Conservation (phyloP, 2,888 invertebrate species). For the Pteria penguin region DNA sequence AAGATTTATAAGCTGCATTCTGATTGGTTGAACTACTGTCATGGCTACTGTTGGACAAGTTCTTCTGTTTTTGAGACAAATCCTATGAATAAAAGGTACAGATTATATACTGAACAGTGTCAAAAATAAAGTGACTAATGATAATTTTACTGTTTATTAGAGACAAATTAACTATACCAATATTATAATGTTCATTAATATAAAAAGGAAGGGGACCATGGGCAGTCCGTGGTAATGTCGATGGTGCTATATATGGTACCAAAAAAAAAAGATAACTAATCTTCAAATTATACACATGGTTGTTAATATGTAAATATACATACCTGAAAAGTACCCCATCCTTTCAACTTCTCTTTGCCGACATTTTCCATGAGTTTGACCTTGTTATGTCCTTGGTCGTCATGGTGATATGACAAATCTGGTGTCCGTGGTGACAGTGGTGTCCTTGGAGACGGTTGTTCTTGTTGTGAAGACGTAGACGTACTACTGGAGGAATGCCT, state of each 20-base stretch:
- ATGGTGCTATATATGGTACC: conserved; percentile 44
- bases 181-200: background rate
- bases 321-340: conserved; percentile 50
- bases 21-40: conserved; percentile 8
- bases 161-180: background rate
- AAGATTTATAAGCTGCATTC: conserved; percentile 26
- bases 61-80: conserved; percentile 30
- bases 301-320: background rate
- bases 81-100: conserved; percentile 15
- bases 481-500: conserved; percentile 36
- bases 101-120: background rate
- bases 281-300: background rate
- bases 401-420: conserved; percentile 1
- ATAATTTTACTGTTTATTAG: background rate
- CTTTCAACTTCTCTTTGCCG: conserved; percentile 47
- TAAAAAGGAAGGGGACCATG: no score
- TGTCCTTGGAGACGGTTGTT: background rate
- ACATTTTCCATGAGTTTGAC: conserved; percentile 11
- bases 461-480: conserved; percentile 17
- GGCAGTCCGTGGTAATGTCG: conserved; percentile 41
- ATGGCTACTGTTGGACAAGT: background rate
- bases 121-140: background rate
- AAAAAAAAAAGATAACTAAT: background rate
- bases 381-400: conserved; percentile 20
- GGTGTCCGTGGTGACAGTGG: conserved; percentile 5